Conservation (phyloP, 2,113 vertebrate genomes). For the Suncus etruscus region DNA sequence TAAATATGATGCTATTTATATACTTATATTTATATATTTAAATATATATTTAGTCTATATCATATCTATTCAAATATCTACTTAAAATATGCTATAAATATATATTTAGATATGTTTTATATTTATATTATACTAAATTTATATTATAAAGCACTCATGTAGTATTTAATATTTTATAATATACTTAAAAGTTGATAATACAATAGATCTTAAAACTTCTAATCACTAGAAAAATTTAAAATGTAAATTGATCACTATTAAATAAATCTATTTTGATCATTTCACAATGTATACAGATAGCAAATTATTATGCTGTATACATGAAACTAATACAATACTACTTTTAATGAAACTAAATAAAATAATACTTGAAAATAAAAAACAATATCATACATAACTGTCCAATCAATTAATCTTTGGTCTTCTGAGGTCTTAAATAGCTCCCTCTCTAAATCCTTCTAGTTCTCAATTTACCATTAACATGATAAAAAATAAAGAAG, state of each 20-base stretch:
- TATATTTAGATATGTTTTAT: too few relatives aligned
- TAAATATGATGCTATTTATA: too few relatives aligned
- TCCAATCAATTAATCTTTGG: background rate
- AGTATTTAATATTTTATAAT: background rate
- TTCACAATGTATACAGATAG: background rate
- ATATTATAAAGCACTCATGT: background rate
- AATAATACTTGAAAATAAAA: slow-evolving; percentile 15
- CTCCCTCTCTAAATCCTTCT: background rate
- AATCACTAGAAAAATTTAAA: background rate
- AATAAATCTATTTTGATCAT: background rate
- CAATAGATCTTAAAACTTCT: background rate
- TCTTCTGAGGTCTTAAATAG: background rate
- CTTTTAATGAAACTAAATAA: background rate
- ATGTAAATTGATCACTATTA: background rate
- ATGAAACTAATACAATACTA: background rate
- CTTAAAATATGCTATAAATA: too few relatives aligned
- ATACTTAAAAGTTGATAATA: background rate
- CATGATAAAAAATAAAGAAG: background rate
- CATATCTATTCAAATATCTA: too few relatives aligned
- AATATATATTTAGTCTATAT: too few relatives aligned
- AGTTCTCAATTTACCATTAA: background rate
- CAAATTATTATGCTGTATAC: background rate
- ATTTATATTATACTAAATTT: too few relatives aligned
- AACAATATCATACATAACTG: background rate
- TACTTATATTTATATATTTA: too few relatives aligned